Conservation (phyloP, 2,113 vertebrate genomes). For the Lasiurus cinereus region DNA sequence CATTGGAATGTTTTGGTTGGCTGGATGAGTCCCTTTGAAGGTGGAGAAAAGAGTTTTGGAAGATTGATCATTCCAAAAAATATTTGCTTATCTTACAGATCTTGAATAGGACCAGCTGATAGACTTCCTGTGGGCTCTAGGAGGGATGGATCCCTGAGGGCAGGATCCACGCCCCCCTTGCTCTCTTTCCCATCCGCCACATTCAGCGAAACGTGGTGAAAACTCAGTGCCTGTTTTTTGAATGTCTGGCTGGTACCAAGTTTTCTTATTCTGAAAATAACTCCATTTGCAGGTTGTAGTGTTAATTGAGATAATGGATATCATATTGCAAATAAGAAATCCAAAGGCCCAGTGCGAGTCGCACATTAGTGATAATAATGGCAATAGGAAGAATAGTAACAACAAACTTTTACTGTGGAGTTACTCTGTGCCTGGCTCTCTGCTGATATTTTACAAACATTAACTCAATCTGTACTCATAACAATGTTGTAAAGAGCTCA, state of each 20-base stretch:
- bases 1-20: not conserved
- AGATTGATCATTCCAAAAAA: constrained; percentile 36
- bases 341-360: not conserved
- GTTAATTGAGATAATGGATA: not conserved
- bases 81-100: not conserved
- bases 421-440: not conserved
- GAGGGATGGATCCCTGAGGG: not conserved
- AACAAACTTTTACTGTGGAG: not conserved
- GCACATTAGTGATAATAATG: not conserved
- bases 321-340: not conserved
- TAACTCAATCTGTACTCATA: not conserved
- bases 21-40: not conserved
- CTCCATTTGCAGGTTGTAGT: not conserved
- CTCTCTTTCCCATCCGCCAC: not conserved
- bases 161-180: not conserved
- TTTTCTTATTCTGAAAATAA: not conserved
- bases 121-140: not conserved
- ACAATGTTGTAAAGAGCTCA: not conserved
- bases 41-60: not conserved
- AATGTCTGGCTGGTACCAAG: not conserved
- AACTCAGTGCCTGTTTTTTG: not conserved
- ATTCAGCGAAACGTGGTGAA: not conserved
- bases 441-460: not conserved
- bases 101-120: not conserved
- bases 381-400: not conserved